phyloP scores from a whole-genome alignment of 2,888 invertebrate genomes.

The Dexiosoma caninum region DNA sequence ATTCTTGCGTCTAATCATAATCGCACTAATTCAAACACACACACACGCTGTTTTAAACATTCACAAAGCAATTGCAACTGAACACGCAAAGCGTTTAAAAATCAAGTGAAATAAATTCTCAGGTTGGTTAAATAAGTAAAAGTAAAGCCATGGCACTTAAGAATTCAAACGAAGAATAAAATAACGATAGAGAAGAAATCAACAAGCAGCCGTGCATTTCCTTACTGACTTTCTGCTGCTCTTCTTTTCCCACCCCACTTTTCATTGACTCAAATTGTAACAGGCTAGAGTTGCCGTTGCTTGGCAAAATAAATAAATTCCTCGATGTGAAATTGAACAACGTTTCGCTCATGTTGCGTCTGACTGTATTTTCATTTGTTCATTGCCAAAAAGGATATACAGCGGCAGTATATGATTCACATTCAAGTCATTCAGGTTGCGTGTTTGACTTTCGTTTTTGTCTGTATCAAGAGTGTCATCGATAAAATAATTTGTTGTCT shows the following conservation, averaged over 20 bases:
- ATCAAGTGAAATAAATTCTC: conserved; percentile 19
- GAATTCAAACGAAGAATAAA: background rate
- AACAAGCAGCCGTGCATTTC: conserved; percentile 9
- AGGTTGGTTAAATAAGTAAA: background rate
- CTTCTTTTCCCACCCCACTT: background rate
- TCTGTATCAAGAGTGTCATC: conserved; percentile 61
- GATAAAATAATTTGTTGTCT: conserved; percentile 65
- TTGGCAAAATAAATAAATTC: conserved; percentile 67
- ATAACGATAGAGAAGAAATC: background rate
- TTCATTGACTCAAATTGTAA: background rate
- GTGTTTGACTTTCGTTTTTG: conserved; percentile 37
- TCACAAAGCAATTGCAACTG: conserved; percentile 11
- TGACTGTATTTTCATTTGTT: background rate
- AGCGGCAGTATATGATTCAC: background rate
- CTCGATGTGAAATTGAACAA: conserved; percentile 15
- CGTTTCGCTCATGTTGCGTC: background rate
- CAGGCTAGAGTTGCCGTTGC: conserved; percentile 77
- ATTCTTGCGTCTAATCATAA: conserved; percentile 35
- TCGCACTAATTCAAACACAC: background rate
- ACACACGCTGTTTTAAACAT: background rate
- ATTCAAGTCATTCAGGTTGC: conserved; percentile 19
- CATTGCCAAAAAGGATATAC: conserved; percentile 11
- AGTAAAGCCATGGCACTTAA: conserved; percentile 20
- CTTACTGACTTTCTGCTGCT: background rate
- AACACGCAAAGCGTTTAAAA: conserved; percentile 38